A percentile compares a stretch with the other conserved stretches of the same genome.
Evolutionary conservation across 2,113 vertebrate species (phyloP).

Genomic region (Micronisus gabar): DNA sequence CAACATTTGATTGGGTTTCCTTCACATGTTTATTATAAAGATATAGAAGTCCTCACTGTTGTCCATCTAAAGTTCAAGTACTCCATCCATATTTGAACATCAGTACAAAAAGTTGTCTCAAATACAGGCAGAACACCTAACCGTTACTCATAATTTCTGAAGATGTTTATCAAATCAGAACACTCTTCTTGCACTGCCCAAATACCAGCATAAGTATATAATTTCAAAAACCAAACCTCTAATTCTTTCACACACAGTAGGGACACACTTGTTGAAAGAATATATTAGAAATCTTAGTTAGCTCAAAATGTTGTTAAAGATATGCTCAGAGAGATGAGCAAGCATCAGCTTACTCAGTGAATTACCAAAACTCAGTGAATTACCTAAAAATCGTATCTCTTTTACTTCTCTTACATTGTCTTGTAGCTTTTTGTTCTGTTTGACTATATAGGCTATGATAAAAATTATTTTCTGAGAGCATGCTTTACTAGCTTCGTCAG

Average conservation of each 20-base stretch:
- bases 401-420: not conserved
- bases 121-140: not conserved
- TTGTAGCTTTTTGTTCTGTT: not conserved
- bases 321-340: not conserved
- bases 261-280: not conserved
- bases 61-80: not conserved
- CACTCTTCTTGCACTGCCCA: not conserved
- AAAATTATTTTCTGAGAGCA: not conserved
- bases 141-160: not conserved
- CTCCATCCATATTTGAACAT: not conserved
- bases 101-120: not conserved
- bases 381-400: not conserved
- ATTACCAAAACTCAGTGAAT: not conserved
- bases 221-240: not conserved
- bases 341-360: not conserved
- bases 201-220: not conserved
- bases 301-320: not conserved
- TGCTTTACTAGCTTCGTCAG: not conserved
- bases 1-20: not conserved
- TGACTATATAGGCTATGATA: not conserved
- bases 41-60: not conserved
- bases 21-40: not conserved
- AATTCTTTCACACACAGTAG: not conserved
- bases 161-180: not conserved
- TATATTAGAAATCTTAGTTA: not conserved